Evolutionary conservation across 30 jellyfish, hydroid and myxozoan species (phyloP), one percentile per base, ranked within the genome.

Genomic region (Sanderia malayensis): DNA sequence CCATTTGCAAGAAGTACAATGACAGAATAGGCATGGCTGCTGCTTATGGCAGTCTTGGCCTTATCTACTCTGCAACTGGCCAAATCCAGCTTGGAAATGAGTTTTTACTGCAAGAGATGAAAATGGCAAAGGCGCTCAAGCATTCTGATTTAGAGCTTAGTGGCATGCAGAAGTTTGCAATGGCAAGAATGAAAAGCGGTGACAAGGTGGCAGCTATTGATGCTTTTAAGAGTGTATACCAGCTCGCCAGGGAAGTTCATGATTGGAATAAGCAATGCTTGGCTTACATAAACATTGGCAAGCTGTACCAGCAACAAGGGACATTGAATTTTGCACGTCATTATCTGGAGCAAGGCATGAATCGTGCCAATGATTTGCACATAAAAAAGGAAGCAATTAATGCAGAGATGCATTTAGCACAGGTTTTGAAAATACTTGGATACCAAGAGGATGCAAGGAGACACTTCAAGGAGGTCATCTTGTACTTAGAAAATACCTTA

Each of bases 11-110:
- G 46, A 65, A 71, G 53, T 78, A 8, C 67, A 53, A 53, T 10
- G 89, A 78, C 77, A 67, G 80, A 65, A 31, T 10, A 22, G 82
- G 89, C 21, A 78, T 64, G 81, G 82, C 71, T 1, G 31, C 33
- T 19, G 89, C 82, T 4, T 78, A 78, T 34, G 89, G 89, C 19
- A 78, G 31, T 57, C 53, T 78, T 0, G 89, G 89, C n/a, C 89
- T 78, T 49, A 82, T 65, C 9, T 66, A 64, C 32, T 74, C 89
- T 15, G 78, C 82, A 11, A 65, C 66, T 68, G 82, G 80, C 22
- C 52, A 65, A n/a, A 47, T 29, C 4, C 23, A 58, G 1, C 33
- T 66, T 4, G 47, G 82, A 46, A 55, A 20, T 4, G 81, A 78
- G 52, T 78, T 27, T 44, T 30, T 78, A 24, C 26, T 31, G 31